These are phyloP conservation scores for Epiblema foenella DNA, from an alignment of 2,888 invertebrate genomes.

Conservation along the genomic window DNA sequence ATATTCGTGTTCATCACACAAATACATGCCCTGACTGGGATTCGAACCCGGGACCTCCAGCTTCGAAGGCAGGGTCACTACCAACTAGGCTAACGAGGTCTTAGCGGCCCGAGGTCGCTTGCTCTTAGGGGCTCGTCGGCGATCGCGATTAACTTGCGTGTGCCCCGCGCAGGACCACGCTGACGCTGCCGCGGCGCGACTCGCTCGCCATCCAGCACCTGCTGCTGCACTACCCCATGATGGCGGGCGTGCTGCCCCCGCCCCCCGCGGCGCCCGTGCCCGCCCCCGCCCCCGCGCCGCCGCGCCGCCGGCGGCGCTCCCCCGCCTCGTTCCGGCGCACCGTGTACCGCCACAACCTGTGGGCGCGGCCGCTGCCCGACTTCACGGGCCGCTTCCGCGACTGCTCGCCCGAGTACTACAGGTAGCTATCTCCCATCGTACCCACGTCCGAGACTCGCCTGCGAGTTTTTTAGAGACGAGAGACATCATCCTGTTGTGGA, in stretches of 20 bases:
- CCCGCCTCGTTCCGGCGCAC: conserved; percentile 86
- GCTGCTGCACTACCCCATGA: conserved; percentile 77
- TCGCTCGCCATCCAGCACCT: conserved; percentile 86
- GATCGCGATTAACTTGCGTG: no score
- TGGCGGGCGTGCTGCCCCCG: conserved; percentile 61
- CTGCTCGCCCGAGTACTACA: conserved; percentile 90
- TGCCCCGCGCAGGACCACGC: conserved; percentile 85
- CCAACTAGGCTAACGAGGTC: no score
- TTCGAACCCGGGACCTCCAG: no score
- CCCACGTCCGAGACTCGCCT: no score
- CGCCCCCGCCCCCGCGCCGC: conserved; percentile 50
- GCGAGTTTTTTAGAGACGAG: no score
- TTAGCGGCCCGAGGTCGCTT: no score
- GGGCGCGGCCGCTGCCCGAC: conserved; percentile 89
- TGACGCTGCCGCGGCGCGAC: conserved; percentile 86
- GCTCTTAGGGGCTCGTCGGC: no score
- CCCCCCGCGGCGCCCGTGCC: conserved; percentile 86
- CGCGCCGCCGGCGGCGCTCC: conserved; percentile 63
- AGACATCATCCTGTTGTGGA: no score
- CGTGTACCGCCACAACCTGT: conserved; percentile 90
- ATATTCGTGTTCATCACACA: no score
- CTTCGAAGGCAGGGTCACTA: no score
- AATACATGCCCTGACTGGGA: no score
- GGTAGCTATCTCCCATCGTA: conserved; percentile 81
- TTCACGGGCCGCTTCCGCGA: conserved; percentile 89